These are phyloP conservation scores for Argyra leucocephala DNA, from an alignment of 2,888 invertebrate species.

Conservation along the genomic window DNA sequence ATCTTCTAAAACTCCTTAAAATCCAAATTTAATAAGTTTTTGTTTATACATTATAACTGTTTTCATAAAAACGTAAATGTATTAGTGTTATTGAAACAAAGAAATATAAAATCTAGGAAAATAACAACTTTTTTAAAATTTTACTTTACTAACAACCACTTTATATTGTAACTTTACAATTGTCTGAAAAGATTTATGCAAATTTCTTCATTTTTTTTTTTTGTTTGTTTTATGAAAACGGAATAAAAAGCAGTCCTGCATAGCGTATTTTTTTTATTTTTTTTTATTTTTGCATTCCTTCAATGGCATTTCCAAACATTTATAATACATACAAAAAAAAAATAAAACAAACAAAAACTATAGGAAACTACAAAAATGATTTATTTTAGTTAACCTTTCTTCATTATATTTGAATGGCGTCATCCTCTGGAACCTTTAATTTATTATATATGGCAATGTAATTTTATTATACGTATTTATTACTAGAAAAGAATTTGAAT, in stretches of 20 bases:
- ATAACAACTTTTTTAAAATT: not conserved
- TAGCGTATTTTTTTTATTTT: not conserved
- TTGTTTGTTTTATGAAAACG: not conserved
- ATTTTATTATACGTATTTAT: too few relatives aligned
- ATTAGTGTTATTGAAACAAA: too few relatives aligned
- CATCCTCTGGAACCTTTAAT: not conserved
- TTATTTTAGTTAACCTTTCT: constrained; percentile 1
- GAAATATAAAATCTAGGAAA: too few relatives aligned
- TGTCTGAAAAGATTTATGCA: constrained; percentile 3
- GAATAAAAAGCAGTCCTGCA: not conserved
- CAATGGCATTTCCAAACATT: not conserved
- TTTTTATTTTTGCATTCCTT: not conserved
- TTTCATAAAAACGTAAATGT: too few relatives aligned
- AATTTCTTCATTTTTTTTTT: not conserved
- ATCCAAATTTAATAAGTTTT: too few relatives aligned
- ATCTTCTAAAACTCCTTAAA: too few relatives aligned
- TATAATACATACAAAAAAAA: not conserved
- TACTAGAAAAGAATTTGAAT: too few relatives aligned
- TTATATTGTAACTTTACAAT: not conserved
- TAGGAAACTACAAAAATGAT: constrained; percentile 1
- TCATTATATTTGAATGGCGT: not conserved
- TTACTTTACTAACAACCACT: not conserved
- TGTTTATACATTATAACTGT: too few relatives aligned
- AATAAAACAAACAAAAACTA: not conserved
- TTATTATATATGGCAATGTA: too few relatives aligned